Base-by-base conservation (phyloP, 2,113 vertebrate species). In the Aspidoscelis tigris region DNA sequence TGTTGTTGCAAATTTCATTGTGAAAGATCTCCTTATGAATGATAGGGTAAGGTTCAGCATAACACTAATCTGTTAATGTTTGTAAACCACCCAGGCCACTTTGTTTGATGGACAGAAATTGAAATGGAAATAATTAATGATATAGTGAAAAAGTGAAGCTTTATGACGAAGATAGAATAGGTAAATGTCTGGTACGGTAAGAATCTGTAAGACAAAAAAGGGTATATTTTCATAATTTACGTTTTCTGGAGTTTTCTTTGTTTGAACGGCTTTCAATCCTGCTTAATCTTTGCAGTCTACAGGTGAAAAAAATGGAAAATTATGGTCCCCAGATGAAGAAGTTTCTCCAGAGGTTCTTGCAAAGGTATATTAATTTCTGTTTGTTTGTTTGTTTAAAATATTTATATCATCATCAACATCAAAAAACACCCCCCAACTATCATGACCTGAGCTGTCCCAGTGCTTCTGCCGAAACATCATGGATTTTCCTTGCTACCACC, bases 1-100 rank as follows among this genome's bases (percentile, higher is more conserved):
- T 85, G 98, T 99, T n/a, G 99, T 99, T 88, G 99, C 98, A 87
- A 99, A 99, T 94, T 99, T 99, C 89, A 99, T 99, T 76, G 99
- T 99, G 79, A 99, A 99, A 94, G 99, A 99, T 95, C 94, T 99
- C 81, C 96, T 99, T 55, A 99, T 99, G 98, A 99, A 99, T 86
- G 98, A 99, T 94, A 95, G 98, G 96, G 99, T 99, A 95, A 93
- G 97, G 93, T 82, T 66, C 81, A 75, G 18, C 58, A 61, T 61
- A 4, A 18, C 18, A 18, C 4, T 61, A 18, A 18, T 18, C 18
- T 61, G 14, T 61, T 61, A 61, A 61, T 61, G 58, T 61, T 61
- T 61, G 58, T 61, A 50, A 50, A 50, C 47, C 47, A 33, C 33
- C 33, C 33, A 33, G 33, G 33, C 33, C 33, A 9, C 47, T 50